Conservation (phyloP, 2,797 vertebrate genomes). For the Chaetodon trifasciatus region DNA sequence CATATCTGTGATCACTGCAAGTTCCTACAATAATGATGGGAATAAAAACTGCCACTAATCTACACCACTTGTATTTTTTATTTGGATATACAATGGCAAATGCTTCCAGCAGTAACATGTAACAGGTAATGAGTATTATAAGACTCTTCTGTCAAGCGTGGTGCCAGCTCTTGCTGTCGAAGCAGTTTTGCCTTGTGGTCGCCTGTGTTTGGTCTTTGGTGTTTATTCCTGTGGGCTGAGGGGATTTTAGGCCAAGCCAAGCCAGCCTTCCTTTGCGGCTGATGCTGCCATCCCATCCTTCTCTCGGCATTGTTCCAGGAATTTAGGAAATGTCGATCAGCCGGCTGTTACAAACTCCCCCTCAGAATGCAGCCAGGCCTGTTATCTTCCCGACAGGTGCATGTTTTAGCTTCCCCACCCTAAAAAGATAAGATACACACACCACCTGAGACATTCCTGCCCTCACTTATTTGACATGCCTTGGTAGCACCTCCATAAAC, state of each 20-base stretch:
- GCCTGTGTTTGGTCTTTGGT: neutral
- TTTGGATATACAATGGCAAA: neutral
- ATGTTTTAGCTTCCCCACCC: slow-evolving; percentile 16
- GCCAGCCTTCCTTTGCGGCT: slow-evolving; percentile 11
- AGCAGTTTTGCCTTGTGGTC: neutral
- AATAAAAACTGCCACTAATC: neutral
- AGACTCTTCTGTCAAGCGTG: neutral
- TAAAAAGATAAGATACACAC: slow-evolving; percentile 12
- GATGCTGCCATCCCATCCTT: slow-evolving; percentile 22
- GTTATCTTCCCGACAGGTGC: slow-evolving; percentile 68
- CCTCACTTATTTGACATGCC: neutral
- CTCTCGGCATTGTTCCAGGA: slow-evolving; percentile 63
- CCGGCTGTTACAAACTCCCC: slow-evolving; percentile 30
- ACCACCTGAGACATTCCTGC: slow-evolving; percentile 34
- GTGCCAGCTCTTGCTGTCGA: neutral
- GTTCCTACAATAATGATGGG: neutral
- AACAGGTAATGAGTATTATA: neutral
- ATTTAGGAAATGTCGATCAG: slow-evolving; percentile 73
- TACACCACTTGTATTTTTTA: neutral
- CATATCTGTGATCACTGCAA: neutral
- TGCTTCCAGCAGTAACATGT: neutral
- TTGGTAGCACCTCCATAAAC: neutral
- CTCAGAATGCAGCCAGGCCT: slow-evolving; percentile 57
- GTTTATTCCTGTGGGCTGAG: slow-evolving; percentile 27
- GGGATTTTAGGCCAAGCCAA: slow-evolving; percentile 5